Base-by-base conservation (phyloP, 2,888 invertebrate genomes). In the Villa cingulata region DNA sequence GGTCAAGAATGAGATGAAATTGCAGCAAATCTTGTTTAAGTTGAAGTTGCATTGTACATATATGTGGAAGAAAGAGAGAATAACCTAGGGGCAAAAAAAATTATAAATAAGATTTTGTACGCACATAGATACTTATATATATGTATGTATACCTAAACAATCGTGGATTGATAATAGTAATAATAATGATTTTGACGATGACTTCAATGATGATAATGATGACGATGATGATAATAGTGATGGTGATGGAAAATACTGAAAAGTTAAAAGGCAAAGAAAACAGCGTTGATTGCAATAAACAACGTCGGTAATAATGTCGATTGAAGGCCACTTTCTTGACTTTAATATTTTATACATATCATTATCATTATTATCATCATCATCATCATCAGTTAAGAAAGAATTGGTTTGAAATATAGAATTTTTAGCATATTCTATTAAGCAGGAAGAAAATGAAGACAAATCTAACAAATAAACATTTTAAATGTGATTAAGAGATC, bases 1-100 rank as follows among this genome's bases (percentile, higher is more conserved):
- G 27, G 46, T 42, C 27, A 41, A 46, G 37, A 40, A 32, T 15
- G 17, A 37, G 37, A 46, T 46, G 46, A 46, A 42, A 46, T 46
- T 46, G 41, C 41, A 46, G 46, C 7, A 23, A 4, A 23, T 23
- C 7, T 23, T 23, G 7, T 23, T 23, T 23, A 6, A 23, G 7
- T 23, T 23, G 23, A 23, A 23, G 23, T 23, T 23, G 23, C 23
- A 4, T 4, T 23, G 7, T 6, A 23, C 23, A 23, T 23, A 23
- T n/a, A n/a, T n/a, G n/a, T n/a, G n/a, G n/a, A n/a, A n/a, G n/a
- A n/a, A n/a, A 23, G 4, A 23, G 23, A 6, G 23, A 23, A 23
- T 23, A 23, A 7, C 23, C 23, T 23, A 6, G 23, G 7, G 23
- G 23, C 23, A 23, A 6, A 23, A n/a, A n/a, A 23, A 23, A 7